Evolutionary conservation across 2,113 vertebrate genomes (phyloP).

Genomic region (Sphyrna mokarran): DNA sequence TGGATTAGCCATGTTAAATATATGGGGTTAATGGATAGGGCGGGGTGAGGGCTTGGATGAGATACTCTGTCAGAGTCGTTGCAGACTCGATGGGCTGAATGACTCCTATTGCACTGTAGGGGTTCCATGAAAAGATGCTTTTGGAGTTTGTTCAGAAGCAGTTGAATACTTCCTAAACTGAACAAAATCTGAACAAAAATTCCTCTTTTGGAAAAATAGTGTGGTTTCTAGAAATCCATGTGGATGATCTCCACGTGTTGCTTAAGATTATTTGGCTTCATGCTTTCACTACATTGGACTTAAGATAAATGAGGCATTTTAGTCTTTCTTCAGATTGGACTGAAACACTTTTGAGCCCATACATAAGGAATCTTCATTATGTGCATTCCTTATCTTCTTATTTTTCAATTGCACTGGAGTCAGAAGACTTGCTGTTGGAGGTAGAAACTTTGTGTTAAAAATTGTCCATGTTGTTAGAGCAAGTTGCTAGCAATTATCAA

Average conservation of each 20-base stretch:
- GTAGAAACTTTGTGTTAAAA: neutral
- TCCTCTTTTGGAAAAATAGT: neutral
- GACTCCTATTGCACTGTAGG: too few relatives aligned
- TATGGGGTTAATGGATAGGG: too few relatives aligned
- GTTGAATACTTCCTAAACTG: neutral
- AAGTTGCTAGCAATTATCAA: neutral
- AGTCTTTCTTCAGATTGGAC: neutral
- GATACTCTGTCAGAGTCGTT: too few relatives aligned
- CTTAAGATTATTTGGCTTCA: neutral
- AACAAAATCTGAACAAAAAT: neutral
- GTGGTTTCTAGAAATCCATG: neutral
- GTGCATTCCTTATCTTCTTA: neutral
- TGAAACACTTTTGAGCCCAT: neutral
- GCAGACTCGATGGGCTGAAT: too few relatives aligned
- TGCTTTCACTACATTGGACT: neutral
- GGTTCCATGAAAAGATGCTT: too few relatives aligned
- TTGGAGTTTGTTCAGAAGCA: neutral
- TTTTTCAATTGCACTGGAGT: neutral
- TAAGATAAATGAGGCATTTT: neutral
- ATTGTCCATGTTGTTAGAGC: neutral
- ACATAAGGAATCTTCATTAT: neutral
- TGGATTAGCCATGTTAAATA: too few relatives aligned
- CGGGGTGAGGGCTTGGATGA: too few relatives aligned
- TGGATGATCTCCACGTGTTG: neutral
- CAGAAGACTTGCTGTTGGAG: neutral